phyloP scores from a whole-genome alignment of 2,797 vertebrate genomes.

The Corythornis leucogaster region DNA sequence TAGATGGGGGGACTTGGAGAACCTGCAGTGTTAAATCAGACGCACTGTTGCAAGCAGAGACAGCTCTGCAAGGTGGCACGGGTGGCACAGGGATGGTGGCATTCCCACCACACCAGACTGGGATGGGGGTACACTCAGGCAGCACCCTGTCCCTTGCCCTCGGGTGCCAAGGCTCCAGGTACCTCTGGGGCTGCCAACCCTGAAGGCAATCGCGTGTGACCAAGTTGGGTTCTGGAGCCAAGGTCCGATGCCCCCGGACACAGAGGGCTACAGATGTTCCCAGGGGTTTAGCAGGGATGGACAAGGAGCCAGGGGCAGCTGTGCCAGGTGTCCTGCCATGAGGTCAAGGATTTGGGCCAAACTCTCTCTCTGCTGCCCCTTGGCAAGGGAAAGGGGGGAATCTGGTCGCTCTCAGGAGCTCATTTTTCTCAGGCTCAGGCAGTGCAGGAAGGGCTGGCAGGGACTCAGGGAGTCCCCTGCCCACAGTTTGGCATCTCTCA shows the following conservation, averaged over 20 bases:
- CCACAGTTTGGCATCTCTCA: accelerated
- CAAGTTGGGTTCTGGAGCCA: accelerated
- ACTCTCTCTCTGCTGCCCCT: background rate
- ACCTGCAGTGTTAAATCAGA: background rate
- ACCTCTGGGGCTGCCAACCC: background rate
- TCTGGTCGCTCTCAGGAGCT: background rate
- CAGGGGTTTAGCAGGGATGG: accelerated
- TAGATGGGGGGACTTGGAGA: background rate
- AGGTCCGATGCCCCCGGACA: background rate
- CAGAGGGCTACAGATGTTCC: accelerated
- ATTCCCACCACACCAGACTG: accelerated
- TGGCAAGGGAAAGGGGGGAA: accelerated
- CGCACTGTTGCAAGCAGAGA: background rate
- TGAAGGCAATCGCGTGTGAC: accelerated
- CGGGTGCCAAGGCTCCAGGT: accelerated
- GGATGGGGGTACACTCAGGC: accelerated
- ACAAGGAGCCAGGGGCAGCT: background rate
- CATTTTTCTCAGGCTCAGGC: accelerated
- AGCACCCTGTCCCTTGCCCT: background rate
- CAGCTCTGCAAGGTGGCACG: accelerated
- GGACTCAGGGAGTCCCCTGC: background rate
- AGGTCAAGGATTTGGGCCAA: accelerated
- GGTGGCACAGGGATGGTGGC: accelerated
- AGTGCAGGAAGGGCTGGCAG: background rate
- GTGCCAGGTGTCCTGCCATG: accelerated